Conservation (phyloP, 2,888 invertebrate genomes). For the Tipula vernalis region DNA sequence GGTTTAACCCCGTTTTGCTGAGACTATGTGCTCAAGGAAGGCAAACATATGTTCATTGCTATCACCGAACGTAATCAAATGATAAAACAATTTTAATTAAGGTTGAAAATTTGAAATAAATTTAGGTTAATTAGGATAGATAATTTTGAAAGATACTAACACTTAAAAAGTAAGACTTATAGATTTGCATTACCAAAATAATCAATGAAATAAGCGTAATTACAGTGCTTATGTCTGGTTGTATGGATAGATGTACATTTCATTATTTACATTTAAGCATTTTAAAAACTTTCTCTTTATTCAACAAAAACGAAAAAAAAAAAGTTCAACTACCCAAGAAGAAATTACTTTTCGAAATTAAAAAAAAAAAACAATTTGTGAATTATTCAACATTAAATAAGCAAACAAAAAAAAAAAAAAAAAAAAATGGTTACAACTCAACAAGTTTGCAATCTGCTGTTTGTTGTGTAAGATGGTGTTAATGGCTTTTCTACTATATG, state of each 20-base stretch:
- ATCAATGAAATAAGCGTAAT: too few relatives aligned
- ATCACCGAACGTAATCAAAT: too few relatives aligned
- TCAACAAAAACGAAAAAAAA: background rate
- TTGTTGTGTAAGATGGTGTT: background rate
- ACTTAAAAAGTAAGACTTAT: too few relatives aligned
- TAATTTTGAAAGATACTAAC: too few relatives aligned
- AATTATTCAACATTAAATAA: background rate
- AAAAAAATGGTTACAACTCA: background rate
- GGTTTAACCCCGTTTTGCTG: too few relatives aligned
- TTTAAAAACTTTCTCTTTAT: background rate
- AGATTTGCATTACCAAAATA: too few relatives aligned
- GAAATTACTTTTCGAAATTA: background rate
- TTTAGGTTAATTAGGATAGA: too few relatives aligned
- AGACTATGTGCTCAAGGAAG: too few relatives aligned
- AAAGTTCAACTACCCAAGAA: background rate
- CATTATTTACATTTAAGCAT: background rate
- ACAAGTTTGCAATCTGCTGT: background rate
- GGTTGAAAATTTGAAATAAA: too few relatives aligned
- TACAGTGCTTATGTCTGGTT: too few relatives aligned
- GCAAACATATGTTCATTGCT: too few relatives aligned
- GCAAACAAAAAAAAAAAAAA: background rate
- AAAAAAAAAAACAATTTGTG: background rate
- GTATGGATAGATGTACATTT: background rate
- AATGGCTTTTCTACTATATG: background rate
- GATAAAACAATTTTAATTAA: too few relatives aligned